phyloP scores from a whole-genome alignment of 2,888 invertebrate genomes.

The Microctonus hyperodae region DNA sequence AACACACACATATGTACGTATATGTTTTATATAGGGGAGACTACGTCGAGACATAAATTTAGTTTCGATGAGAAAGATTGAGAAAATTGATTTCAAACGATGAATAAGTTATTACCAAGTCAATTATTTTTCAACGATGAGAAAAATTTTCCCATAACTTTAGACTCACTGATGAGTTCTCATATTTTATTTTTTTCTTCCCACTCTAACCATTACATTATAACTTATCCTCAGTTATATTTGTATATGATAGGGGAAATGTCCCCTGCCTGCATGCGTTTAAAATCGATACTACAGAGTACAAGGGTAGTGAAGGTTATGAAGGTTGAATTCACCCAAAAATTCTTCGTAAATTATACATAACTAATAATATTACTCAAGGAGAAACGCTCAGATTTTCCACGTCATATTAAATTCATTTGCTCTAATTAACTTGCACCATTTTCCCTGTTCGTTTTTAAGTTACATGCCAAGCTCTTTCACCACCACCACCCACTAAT shows the following conservation, averaged over 20 bases:
- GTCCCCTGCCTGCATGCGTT: not conserved
- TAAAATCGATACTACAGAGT: not conserved
- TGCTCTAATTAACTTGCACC: constrained; percentile 6
- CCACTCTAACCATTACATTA: not conserved
- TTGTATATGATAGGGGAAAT: not conserved
- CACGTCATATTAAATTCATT: constrained; percentile 11
- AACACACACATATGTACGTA: not conserved
- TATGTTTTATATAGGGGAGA: not conserved
- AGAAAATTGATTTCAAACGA: constrained; percentile 15
- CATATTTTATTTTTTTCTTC: not conserved
- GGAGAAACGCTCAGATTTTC: not conserved
- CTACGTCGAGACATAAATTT: not conserved
- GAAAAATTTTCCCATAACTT: not conserved
- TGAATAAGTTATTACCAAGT: constrained; percentile 18
- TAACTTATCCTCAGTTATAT: not conserved
- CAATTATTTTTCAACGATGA: constrained; percentile 12
- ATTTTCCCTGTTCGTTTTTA: not conserved
- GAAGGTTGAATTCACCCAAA: not conserved
- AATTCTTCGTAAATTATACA: not conserved
- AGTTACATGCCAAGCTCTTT: constrained; percentile 1
- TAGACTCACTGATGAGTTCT: not conserved
- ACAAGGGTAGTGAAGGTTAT: not conserved
- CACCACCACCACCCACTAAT: constrained; percentile 1
- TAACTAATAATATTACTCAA: not conserved
- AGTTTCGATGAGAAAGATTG: not conserved